Conservation (phyloP, 2,888 invertebrate genomes). For the Pheosia tremula region DNA sequence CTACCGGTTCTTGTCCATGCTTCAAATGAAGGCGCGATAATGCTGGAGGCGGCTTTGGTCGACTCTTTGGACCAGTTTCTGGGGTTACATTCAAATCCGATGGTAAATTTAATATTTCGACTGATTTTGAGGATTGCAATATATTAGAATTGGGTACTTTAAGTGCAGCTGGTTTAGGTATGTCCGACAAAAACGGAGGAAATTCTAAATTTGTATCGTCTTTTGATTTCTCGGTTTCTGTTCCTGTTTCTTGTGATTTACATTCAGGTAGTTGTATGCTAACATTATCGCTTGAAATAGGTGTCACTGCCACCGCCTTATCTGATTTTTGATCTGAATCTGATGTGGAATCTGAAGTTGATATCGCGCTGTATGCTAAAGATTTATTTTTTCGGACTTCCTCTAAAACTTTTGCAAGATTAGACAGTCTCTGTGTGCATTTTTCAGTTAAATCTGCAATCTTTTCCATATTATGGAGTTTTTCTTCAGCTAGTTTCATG, state of each 20-base stretch:
- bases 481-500: conserved; percentile 70
- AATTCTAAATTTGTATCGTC: conserved; percentile 35
- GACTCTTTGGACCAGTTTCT: conserved; percentile 44
- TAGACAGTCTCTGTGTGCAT: conserved; percentile 75
- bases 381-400: conserved; percentile 79
- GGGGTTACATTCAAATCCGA: conserved; percentile 27
- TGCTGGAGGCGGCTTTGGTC: conserved; percentile 73
- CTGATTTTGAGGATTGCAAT: conserved; percentile 11
- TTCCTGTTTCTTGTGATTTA: conserved; percentile 19
- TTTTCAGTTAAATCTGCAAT: conserved; percentile 78
- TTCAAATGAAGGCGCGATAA: conserved; percentile 67
- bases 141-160: conserved; percentile 30
- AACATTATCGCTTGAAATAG: conserved; percentile 22
- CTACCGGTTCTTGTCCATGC: conserved; percentile 56
- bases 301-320: conserved; percentile 33
- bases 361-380: conserved; percentile 67
- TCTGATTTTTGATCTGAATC: conserved; percentile 63
- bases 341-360: conserved; percentile 65
- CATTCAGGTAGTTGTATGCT: conserved; percentile 22
- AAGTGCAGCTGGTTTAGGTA: conserved; percentile 60
- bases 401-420: conserved; percentile 75
- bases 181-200: conserved; percentile 58
- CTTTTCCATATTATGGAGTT: conserved; percentile 79
- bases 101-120: conserved; percentile 27
- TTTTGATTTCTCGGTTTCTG: conserved; percentile 19